These are phyloP conservation scores for Acridotheres tristis DNA, from an alignment of 2,797 vertebrate species.

Conservation along the genomic window DNA sequence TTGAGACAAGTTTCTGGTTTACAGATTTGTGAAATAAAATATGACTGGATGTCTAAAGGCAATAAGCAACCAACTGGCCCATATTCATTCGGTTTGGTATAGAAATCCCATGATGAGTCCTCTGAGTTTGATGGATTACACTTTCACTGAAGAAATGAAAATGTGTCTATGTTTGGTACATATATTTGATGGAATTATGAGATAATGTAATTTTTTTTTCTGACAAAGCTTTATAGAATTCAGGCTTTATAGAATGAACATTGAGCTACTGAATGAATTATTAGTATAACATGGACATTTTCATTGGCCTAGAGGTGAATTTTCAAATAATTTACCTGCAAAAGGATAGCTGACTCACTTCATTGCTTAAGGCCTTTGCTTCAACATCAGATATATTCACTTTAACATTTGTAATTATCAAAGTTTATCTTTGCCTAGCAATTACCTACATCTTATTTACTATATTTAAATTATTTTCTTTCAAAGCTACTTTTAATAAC, in stretches of 20 bases:
- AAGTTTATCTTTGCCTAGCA: background rate
- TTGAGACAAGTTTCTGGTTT: background rate
- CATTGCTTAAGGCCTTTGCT: background rate
- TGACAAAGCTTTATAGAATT: background rate
- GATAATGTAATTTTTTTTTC: background rate
- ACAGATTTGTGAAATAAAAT: background rate
- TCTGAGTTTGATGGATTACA: background rate
- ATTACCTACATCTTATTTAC: background rate
- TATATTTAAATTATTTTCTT: background rate
- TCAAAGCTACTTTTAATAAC: constrained; percentile 17
- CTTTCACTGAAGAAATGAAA: background rate
- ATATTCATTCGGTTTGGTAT: background rate
- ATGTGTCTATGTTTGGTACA: background rate
- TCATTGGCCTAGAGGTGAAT: background rate
- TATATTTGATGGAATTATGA: background rate
- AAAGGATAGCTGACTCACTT: background rate
- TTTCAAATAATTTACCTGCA: background rate
- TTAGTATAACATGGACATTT: background rate
- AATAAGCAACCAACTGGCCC: background rate
- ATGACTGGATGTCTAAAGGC: background rate
- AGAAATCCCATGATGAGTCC: background rate
- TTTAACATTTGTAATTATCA: background rate
- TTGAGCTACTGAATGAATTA: background rate
- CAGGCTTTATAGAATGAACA: background rate
- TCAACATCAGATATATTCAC: background rate